These are phyloP conservation scores for Amniataba percoides DNA, from an alignment of 2,797 vertebrate species.

Conservation along the genomic window DNA sequence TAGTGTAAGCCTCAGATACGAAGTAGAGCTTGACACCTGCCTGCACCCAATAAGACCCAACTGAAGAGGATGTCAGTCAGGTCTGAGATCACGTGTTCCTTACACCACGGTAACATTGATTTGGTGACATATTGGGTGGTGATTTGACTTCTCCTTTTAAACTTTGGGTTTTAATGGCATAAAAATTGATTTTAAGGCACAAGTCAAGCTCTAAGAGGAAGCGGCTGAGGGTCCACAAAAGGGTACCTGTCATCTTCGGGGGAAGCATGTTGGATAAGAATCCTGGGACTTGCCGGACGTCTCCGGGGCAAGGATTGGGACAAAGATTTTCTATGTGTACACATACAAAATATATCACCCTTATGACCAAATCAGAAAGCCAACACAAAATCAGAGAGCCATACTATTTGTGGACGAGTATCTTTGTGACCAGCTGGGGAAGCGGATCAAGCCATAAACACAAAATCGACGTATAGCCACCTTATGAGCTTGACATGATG, in stretches of 20 bases:
- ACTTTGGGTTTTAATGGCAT: conserved; percentile 40
- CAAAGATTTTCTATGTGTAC: conserved; percentile 81
- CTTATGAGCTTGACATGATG: background rate
- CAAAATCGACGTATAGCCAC: background rate
- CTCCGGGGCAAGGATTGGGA: conserved; percentile 95
- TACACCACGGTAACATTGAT: no score
- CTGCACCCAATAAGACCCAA: conserved; percentile 56
- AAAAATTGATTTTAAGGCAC: conserved; percentile 54
- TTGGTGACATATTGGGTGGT: background rate
- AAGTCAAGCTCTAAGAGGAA: conserved; percentile 73
- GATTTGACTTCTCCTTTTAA: background rate
- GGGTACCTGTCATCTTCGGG: conserved; percentile 99
- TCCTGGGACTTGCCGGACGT: conserved; percentile 97
- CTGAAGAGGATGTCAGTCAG: conserved; percentile 21
- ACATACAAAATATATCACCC: conserved; percentile 72
- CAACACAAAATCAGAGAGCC: conserved; percentile 38
- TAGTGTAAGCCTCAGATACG: conserved; percentile 26
- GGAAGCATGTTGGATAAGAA: conserved; percentile 98
- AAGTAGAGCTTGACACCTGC: conserved; percentile 76
- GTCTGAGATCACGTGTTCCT: conserved; percentile 8
- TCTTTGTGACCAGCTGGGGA: background rate
- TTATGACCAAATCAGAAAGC: conserved; percentile 44
- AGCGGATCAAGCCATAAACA: conserved; percentile 8
- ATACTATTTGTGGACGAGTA: background rate
- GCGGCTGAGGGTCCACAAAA: conserved; percentile 69